A percentile compares a stretch with the other conserved stretches of the same genome.
Conservation (phyloP, 2,797 vertebrate species). For the Sebastes umbrosus region DNA sequence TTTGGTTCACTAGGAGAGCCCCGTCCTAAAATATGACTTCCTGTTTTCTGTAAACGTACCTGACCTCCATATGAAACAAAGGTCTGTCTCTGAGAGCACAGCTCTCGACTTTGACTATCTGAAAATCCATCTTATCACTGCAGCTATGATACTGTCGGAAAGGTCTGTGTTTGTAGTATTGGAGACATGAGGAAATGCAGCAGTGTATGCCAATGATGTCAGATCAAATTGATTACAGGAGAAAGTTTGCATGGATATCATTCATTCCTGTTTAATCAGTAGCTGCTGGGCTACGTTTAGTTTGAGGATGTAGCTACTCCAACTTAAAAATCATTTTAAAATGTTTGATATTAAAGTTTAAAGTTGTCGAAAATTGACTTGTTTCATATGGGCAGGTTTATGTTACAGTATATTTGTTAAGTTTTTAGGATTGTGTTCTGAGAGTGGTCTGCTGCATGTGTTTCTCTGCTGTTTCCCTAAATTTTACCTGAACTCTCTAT, state of each 20-base stretch:
- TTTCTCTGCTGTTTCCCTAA: neutral
- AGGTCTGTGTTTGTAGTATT: slow-evolving; percentile 23
- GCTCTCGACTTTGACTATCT: slow-evolving; percentile 59
- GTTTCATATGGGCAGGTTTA: neutral
- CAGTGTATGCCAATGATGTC: slow-evolving; percentile 18
- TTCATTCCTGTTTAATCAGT: slow-evolving; percentile 20
- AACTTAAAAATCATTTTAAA: neutral
- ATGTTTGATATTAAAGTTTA: neutral
- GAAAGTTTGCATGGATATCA: slow-evolving; percentile 49
- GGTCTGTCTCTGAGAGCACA: slow-evolving; percentile 15
- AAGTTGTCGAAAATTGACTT: neutral
- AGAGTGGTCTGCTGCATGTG: neutral
- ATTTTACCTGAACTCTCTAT: neutral
- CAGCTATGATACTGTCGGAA: slow-evolving; percentile 20
- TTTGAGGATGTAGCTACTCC: neutral
- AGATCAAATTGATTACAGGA: slow-evolving; percentile 10
- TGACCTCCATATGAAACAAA: slow-evolving; percentile 37
- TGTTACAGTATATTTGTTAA: neutral
- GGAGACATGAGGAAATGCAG: slow-evolving; percentile 42
- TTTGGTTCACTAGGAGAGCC: slow-evolving; percentile 38
- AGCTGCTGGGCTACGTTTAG: neutral
- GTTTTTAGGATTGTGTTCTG: neutral
- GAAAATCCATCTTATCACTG: slow-evolving; percentile 55
- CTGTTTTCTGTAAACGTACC: slow-evolving; percentile 49
- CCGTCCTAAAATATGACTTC: slow-evolving; percentile 40